These are phyloP conservation scores for Heliornis fulica DNA, from an alignment of 2,113 vertebrate species.

Conservation along the genomic window DNA sequence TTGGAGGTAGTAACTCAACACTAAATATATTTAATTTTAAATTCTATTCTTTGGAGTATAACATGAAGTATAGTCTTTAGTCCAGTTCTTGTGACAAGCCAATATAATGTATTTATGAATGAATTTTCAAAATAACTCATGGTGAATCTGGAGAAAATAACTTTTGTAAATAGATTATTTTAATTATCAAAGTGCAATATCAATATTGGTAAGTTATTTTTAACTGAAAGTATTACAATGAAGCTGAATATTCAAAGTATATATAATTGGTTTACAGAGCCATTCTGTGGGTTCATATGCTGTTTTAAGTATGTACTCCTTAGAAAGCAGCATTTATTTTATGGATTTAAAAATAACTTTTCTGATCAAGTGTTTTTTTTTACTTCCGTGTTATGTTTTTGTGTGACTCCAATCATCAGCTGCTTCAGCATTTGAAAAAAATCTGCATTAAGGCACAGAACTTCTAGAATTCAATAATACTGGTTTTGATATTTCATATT, in stretches of 20 bases:
- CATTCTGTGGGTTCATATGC: not conserved
- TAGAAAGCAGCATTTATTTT: not conserved
- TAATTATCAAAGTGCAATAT: not conserved
- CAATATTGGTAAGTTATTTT: not conserved
- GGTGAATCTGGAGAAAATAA: not conserved
- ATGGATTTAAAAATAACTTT: not conserved
- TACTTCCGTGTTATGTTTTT: not conserved
- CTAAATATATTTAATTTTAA: not conserved
- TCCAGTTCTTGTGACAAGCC: not conserved
- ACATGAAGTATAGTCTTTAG: not conserved
- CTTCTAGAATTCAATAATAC: not conserved
- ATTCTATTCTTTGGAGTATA: not conserved
- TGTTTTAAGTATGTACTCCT: not conserved
- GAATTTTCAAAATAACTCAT: not conserved
- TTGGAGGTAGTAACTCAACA: not conserved
- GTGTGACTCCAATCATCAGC: not conserved
- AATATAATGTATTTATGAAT: not conserved
- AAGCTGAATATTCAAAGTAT: not conserved
- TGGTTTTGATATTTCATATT: not conserved
- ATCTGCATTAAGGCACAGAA: rapidly evolving
- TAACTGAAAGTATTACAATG: not conserved
- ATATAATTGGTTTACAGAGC: not conserved
- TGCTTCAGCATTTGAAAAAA: not conserved
- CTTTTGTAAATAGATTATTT: not conserved
- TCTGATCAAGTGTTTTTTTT: not conserved